Percentiles rank a stretch among this genome's conserved stretches.
These are phyloP conservation scores for Watsonalla cultraria DNA, from an alignment of 2,888 invertebrate genomes.

Conservation along the genomic window DNA sequence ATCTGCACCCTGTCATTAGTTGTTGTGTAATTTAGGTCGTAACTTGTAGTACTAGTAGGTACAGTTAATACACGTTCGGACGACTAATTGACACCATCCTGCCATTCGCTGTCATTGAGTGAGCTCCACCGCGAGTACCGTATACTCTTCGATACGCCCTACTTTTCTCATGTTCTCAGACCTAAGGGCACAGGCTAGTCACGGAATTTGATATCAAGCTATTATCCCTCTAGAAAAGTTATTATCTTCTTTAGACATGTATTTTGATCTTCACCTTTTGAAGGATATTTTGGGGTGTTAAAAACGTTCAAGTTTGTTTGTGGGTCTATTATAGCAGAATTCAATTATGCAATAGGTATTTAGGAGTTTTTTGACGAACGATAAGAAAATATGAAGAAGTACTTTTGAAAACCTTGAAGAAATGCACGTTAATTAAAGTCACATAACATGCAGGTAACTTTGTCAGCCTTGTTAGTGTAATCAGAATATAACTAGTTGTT, in stretches of 20 bases:
- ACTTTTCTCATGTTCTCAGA: not conserved
- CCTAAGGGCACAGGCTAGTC: not conserved
- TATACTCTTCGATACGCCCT: not conserved
- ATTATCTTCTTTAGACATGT: not conserved
- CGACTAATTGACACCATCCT: constrained; percentile 4
- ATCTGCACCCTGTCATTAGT: not conserved
- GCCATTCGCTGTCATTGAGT: constrained; percentile 2
- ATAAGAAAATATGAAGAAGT: too few relatives aligned
- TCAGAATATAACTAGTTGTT: constrained; percentile 9
- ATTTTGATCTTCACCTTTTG: not conserved
- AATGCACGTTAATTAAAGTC: constrained; percentile 6
- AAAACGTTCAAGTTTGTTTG: too few relatives aligned
- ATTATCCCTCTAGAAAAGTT: not conserved
- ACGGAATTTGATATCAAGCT: not conserved
- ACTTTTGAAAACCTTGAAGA: too few relatives aligned
- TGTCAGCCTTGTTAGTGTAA: constrained; percentile 17
- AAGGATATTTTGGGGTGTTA: too few relatives aligned
- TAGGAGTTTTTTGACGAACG: too few relatives aligned
- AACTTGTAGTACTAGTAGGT: not conserved
- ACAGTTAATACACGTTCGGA: constrained; percentile 1
- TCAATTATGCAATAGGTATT: too few relatives aligned
- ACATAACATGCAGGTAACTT: constrained; percentile 7
- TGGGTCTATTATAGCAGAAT: too few relatives aligned
- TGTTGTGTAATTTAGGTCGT: constrained; percentile 2
- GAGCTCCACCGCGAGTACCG: not conserved